phyloP scores from a whole-genome alignment of 1,140 invertebrate genomes.

The Helicorthomorpha holstii region DNA sequence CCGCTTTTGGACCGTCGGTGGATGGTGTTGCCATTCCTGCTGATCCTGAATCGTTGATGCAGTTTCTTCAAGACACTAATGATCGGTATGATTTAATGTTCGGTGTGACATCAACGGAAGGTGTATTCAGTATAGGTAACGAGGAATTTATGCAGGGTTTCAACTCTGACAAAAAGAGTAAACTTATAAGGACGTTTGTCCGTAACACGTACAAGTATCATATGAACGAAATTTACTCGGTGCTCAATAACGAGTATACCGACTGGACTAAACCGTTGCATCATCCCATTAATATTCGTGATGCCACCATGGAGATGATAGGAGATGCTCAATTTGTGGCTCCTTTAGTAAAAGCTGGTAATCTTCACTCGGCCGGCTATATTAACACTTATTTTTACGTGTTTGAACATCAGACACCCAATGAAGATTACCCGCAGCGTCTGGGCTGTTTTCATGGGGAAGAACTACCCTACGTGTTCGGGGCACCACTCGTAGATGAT shows the following conservation, averaged over 20 bases:
- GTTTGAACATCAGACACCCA: slow-evolving; percentile 59
- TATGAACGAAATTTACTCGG: slow-evolving; percentile 76
- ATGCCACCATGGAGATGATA: slow-evolving; percentile 52
- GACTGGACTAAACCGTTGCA: slow-evolving; percentile 69
- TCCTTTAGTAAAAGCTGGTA: slow-evolving; percentile 58
- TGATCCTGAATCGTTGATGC: slow-evolving; percentile 26
- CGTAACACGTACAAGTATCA: slow-evolving; percentile 75
- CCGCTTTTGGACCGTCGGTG: slow-evolving; percentile 73
- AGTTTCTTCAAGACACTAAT: slow-evolving; percentile 3
- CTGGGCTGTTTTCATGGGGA: slow-evolving; percentile 71
- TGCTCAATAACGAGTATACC: slow-evolving; percentile 79
- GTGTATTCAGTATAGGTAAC: slow-evolving; percentile 41
- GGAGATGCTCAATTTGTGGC: slow-evolving; percentile 71
- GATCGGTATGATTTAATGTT: slow-evolving; percentile 41
- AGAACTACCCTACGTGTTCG: slow-evolving; percentile 79
- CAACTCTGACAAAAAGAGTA: slow-evolving; percentile 62
- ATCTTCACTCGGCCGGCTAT: slow-evolving; percentile 50
- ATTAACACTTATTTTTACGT: slow-evolving; percentile 70
- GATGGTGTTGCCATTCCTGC: slow-evolving; percentile 42
- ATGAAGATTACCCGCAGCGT: slow-evolving; percentile 48
- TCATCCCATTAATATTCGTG: slow-evolving; percentile 51
- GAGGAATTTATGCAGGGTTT: slow-evolving; percentile 62
- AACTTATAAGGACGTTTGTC: slow-evolving; percentile 69
- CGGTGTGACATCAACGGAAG: slow-evolving; percentile 51
- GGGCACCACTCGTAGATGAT: slow-evolving; percentile 57